Percentiles rank a stretch among this genome's conserved stretches.
phyloP scores from a whole-genome alignment of 2,888 invertebrate species.

The Polylopha cassiicola region DNA sequence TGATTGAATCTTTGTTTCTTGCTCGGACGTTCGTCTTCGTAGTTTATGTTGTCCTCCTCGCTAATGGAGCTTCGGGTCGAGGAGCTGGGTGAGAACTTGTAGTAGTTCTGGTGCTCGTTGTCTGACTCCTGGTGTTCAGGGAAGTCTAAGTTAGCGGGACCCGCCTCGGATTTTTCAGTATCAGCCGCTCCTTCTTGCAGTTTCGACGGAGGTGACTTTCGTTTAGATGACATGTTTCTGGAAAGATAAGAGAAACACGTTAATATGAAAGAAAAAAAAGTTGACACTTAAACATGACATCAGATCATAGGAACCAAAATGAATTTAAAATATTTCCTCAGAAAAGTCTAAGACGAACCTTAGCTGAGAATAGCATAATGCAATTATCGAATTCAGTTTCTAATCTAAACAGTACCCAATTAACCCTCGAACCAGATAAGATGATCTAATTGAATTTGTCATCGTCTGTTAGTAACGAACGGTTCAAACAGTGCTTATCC shows the following conservation, averaged over 20 bases:
- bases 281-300: too few relatives aligned
- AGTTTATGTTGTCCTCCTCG: constrained; percentile 77
- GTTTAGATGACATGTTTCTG: constrained; percentile 98
- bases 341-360: too few relatives aligned
- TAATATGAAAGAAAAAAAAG: too few relatives aligned
- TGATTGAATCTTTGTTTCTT: constrained; percentile 79
- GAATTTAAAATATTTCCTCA: too few relatives aligned
- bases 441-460: too few relatives aligned
- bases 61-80: constrained; percentile 70
- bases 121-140: constrained; percentile 64
- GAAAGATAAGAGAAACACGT: constrained; percentile 55
- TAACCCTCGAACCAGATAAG: constrained; percentile 14
- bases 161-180: constrained; percentile 68
- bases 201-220: constrained; percentile 96
- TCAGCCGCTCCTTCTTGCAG: constrained; percentile 85
- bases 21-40: constrained; percentile 78
- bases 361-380: too few relatives aligned
- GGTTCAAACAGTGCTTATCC: constrained; percentile 44
- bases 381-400: too few relatives aligned
- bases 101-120: constrained; percentile 59
- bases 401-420: too few relatives aligned
- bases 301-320: too few relatives aligned
- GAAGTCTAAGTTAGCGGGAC: constrained; percentile 72
- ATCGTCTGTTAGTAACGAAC: too few relatives aligned
- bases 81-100: constrained; percentile 69